Conservation (phyloP, 2,888 invertebrate species). For the Melitaea athalia region DNA sequence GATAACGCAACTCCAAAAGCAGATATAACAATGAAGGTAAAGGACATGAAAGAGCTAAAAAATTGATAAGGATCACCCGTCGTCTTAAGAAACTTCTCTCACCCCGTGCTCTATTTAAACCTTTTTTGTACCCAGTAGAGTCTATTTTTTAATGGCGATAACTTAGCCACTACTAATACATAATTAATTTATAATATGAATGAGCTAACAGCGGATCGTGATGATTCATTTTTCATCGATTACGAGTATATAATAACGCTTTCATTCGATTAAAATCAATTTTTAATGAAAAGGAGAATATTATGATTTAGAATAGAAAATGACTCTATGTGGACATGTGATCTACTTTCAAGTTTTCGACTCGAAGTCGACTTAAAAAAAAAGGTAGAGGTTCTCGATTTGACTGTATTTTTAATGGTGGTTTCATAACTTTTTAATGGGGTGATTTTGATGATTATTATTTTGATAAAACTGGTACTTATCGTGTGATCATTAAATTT, state of each 20-base stretch:
- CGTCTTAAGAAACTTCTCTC: conserved; percentile 26
- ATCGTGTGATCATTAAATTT: no score
- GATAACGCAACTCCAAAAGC: conserved; percentile 11
- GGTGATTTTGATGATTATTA: no score
- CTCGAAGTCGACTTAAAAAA: no score
- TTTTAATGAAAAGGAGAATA: no score
- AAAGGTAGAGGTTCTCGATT: no score
- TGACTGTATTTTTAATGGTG: no score
- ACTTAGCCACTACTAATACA: conserved; percentile 24
- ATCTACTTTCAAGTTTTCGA: background rate
- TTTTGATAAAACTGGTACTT: no score
- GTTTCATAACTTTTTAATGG: no score
- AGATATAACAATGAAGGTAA: conserved; percentile 26
- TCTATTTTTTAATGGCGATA: background rate
- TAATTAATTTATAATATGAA: conserved; percentile 35
- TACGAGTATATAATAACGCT: conserved; percentile 28
- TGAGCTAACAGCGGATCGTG: conserved; percentile 24
- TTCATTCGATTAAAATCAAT: conserved; percentile 1
- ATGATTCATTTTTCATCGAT: conserved; percentile 19
- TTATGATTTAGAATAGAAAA: background rate
- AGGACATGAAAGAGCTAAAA: conserved; percentile 28
- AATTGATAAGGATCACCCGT: conserved; percentile 39
- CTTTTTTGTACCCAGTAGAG: background rate
- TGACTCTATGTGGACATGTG: background rate
- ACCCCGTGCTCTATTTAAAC: background rate